Percentiles rank a stretch among this genome's conserved stretches.
Evolutionary conservation across 1,140 invertebrate genomes (phyloP).

Genomic region (Aleiodes sp.): DNA sequence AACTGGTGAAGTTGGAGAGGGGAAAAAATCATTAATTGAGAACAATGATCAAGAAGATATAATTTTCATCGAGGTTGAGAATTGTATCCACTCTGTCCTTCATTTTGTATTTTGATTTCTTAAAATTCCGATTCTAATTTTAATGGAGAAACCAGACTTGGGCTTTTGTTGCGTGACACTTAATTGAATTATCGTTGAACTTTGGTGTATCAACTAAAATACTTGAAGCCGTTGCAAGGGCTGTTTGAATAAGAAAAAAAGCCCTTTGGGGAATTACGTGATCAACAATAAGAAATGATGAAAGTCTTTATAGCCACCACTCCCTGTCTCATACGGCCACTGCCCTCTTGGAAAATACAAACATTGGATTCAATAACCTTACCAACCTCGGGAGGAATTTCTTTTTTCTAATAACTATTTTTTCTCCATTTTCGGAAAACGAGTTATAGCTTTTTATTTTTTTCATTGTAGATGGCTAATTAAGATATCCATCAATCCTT

Average conservation of each 20-base stretch:
- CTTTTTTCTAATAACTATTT: too few species aligned
- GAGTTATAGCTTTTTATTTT: too few species aligned
- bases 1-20: not conserved
- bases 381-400: too few species aligned
- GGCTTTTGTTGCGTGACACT: slow-evolving; percentile 8
- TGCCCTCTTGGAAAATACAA: not conserved
- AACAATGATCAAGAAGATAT: not conserved
- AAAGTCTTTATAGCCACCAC: slow-evolving; percentile 12
- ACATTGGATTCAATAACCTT: not conserved
- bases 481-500: too few species aligned
- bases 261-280: not conserved
- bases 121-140: not conserved
- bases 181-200: slow-evolving; percentile 8
- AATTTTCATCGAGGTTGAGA: not conserved
- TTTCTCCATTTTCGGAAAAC: too few species aligned
- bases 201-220: too few species aligned
- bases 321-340: not conserved
- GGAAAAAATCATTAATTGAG: not conserved
- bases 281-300: slow-evolving; percentile 12
- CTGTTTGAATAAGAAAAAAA: not conserved
- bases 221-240: not conserved
- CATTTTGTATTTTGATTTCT: not conserved
- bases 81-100: not conserved
- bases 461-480: too few species aligned
- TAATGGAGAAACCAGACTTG: not conserved